These are phyloP conservation scores for Phthorimaea operculella DNA, from an alignment of 1,140 invertebrate genomes.

Conservation along the genomic window DNA sequence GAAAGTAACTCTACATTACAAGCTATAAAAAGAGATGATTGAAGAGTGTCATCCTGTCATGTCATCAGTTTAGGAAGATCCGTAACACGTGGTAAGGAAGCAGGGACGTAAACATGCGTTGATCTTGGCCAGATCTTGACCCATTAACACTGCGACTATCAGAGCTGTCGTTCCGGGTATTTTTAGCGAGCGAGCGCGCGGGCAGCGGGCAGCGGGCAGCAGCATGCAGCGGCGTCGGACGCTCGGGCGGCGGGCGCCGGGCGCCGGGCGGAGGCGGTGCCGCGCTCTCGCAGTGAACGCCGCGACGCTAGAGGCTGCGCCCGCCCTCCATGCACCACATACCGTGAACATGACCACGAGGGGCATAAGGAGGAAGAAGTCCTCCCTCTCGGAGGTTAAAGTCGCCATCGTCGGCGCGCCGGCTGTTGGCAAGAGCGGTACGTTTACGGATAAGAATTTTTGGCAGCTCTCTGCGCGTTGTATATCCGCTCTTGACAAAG, in stretches of 20 bases:
- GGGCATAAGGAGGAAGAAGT: conserved; percentile 88
- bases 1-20: too few relatives aligned
- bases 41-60: too few relatives aligned
- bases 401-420: conserved; percentile 87
- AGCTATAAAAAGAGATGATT: too few relatives aligned
- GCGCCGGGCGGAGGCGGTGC: conserved; percentile 5
- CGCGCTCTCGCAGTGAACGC: not conserved
- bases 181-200: conserved; percentile 46
- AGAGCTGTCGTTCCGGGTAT: conserved; percentile 54
- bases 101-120: conserved; percentile 53
- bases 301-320: not conserved
- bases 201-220: conserved; percentile 7
- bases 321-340: conserved; percentile 16
- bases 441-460: conserved; percentile 26
- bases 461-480: not conserved
- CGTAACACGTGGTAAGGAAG: conserved; percentile 41
- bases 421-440: conserved; percentile 90
- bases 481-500: not conserved
- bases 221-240: too few relatives aligned
- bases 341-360: conserved; percentile 69
- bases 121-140: conserved; percentile 67
- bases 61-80: too few relatives aligned
- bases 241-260: conserved; percentile 21
- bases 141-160: conserved; percentile 58
- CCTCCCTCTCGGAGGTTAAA: conserved; percentile 87